These are phyloP conservation scores for Peromyscus aztecus DNA, from an alignment of 2,797 vertebrate species.

Conservation along the genomic window DNA sequence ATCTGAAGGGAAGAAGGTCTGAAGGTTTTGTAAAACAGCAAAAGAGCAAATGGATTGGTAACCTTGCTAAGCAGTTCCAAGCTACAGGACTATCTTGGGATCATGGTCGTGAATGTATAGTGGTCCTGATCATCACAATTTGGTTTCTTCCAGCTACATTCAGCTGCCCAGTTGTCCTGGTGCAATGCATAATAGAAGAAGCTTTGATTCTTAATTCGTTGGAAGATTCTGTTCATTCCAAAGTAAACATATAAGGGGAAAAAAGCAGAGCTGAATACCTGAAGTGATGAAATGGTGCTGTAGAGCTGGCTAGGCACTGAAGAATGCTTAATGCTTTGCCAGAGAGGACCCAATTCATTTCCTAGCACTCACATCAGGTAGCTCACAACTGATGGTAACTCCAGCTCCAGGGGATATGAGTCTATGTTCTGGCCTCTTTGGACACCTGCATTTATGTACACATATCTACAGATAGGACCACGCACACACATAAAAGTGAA, in stretches of 20 bases:
- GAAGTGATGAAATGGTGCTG: not conserved
- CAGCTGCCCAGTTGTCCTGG: not conserved
- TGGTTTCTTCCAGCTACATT: not conserved
- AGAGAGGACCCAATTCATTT: not conserved
- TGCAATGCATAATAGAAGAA: not conserved
- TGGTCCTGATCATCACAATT: not conserved
- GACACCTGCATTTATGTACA: not conserved
- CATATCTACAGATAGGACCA: not conserved
- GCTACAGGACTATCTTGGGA: not conserved
- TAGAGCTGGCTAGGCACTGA: not conserved
- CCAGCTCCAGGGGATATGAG: not conserved
- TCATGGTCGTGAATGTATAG: not conserved
- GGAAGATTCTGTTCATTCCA: not conserved
- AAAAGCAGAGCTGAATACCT: not conserved
- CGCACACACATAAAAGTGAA: not conserved
- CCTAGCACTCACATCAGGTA: not conserved
- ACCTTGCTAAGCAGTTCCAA: not conserved
- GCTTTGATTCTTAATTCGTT: constrained; percentile 21
- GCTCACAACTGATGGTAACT: not conserved
- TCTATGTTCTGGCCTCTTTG: not conserved
- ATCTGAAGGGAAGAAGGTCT: not conserved
- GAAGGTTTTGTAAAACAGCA: not conserved
- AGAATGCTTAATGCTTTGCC: not conserved
- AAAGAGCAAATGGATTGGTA: not conserved
- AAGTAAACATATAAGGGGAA: constrained; percentile 15